Evolutionary conservation across 2,797 vertebrate genomes (phyloP).

Genomic region (Arnoldichthys spilopterus): DNA sequence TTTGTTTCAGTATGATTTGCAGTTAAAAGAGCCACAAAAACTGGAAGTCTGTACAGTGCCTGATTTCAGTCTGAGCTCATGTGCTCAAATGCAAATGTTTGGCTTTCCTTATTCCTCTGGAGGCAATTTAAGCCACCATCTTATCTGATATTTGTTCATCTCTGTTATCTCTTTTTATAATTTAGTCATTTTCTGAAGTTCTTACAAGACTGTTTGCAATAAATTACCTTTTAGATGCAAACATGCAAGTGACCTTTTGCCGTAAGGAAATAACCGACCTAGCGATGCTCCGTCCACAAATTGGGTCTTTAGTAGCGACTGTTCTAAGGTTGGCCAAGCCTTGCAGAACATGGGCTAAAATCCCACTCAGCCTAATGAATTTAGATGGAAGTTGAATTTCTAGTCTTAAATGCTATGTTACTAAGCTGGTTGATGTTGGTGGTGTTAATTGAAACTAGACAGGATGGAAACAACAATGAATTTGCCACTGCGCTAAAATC

Average conservation of each 20-base stretch:
- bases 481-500: not conserved
- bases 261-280: slow-evolving; percentile 53
- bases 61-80: slow-evolving; percentile 43
- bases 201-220: slow-evolving; percentile 53
- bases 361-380: not conserved
- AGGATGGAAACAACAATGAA: not conserved
- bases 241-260: slow-evolving; percentile 44
- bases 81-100: slow-evolving; percentile 42
- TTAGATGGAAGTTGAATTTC: not conserved
- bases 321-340: not conserved
- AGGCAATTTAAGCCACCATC: slow-evolving; percentile 46
- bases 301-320: not conserved
- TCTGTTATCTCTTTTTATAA: slow-evolving; percentile 49
- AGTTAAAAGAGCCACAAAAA: slow-evolving; percentile 49
- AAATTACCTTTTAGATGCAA: slow-evolving; percentile 49
- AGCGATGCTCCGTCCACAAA: not conserved
- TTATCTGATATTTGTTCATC: slow-evolving; percentile 55
- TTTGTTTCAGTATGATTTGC: slow-evolving; percentile 54
- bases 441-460: not conserved
- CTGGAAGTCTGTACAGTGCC: slow-evolving; percentile 23
- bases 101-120: slow-evolving; percentile 35
- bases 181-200: slow-evolving; percentile 47
- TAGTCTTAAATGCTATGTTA: not conserved
- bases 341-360: not conserved
- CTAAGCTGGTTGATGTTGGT: not conserved